Evolutionary conservation across 2,113 vertebrate species (phyloP).

Genomic region (Gadus macrocephalus): DNA sequence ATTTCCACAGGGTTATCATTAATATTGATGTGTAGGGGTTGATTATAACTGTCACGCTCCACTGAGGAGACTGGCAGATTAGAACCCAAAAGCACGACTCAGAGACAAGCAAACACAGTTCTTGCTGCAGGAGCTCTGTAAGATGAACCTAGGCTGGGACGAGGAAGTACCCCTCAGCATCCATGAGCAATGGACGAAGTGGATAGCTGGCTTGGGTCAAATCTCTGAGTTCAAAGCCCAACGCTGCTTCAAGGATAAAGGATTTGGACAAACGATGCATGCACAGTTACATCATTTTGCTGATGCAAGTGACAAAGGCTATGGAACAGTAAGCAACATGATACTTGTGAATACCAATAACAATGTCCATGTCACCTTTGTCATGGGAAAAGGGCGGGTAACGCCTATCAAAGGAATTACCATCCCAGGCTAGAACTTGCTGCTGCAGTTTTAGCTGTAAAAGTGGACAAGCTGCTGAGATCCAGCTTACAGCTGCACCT

Average conservation of each 20-base stretch:
- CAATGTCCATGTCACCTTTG: background rate
- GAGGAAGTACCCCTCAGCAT: background rate
- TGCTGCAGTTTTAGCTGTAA: background rate
- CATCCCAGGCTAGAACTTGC: constrained; percentile 12
- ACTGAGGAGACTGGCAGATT: too few species aligned
- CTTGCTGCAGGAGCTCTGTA: constrained; percentile 6
- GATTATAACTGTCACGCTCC: too few species aligned
- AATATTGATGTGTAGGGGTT: too few species aligned
- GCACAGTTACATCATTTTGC: too few species aligned
- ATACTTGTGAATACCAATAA: background rate
- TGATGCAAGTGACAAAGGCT: constrained; percentile 8
- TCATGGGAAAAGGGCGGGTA: constrained; percentile 3
- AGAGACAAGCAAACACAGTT: too few species aligned
- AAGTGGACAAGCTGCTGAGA: constrained; percentile 8
- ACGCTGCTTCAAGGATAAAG: background rate
- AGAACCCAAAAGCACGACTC: too few species aligned
- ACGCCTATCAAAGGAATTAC: background rate
- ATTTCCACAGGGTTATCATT: too few species aligned
- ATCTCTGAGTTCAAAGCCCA: background rate
- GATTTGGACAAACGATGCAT: too few species aligned
- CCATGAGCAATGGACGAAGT: background rate
- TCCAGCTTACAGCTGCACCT: constrained; percentile 5
- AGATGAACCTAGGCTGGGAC: background rate
- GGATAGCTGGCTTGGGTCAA: background rate
- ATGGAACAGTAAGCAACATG: background rate